phyloP scores from a whole-genome alignment of 2,113 vertebrate genomes.

The Phasianus colchicus region DNA sequence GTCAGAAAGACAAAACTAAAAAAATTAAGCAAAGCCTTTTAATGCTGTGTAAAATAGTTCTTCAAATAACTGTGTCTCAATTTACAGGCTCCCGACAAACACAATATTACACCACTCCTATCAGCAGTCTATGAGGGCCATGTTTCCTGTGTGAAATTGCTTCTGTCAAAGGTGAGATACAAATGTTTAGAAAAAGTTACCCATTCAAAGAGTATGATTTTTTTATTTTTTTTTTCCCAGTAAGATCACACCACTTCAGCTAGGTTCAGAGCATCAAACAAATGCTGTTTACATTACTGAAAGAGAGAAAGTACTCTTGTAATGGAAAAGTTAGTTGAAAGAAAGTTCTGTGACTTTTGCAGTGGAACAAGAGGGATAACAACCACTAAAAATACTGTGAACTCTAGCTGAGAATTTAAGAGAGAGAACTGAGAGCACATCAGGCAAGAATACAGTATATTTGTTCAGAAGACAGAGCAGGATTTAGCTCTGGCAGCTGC shows the following conservation, averaged over 20 bases:
- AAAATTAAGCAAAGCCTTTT: not conserved
- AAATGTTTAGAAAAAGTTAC: not conserved
- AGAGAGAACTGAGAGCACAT: not conserved
- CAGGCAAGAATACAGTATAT: not conserved
- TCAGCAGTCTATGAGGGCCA: conserved; percentile 92
- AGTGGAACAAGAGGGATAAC: not conserved
- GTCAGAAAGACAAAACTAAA: not conserved
- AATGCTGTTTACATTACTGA: not conserved
- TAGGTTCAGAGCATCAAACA: not conserved
- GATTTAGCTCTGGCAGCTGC: conserved; percentile 20
- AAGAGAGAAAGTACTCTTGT: not conserved
- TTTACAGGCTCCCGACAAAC: conserved; percentile 91
- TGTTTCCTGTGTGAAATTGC: conserved; percentile 89
- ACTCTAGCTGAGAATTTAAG: not conserved
- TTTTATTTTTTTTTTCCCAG: not conserved
- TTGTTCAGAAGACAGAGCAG: not conserved
- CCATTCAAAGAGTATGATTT: not conserved
- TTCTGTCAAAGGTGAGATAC: conserved; percentile 92
- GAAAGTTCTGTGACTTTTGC: not conserved
- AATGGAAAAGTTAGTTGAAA: not conserved
- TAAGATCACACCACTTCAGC: not conserved
- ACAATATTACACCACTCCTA: conserved; percentile 92
- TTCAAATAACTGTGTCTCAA: conserved; percentile 38
- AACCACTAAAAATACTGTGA: not conserved
- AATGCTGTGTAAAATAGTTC: not conserved